These are phyloP conservation scores for Indicator indicator DNA, from an alignment of 2,113 vertebrate genomes.

Conservation along the genomic window DNA sequence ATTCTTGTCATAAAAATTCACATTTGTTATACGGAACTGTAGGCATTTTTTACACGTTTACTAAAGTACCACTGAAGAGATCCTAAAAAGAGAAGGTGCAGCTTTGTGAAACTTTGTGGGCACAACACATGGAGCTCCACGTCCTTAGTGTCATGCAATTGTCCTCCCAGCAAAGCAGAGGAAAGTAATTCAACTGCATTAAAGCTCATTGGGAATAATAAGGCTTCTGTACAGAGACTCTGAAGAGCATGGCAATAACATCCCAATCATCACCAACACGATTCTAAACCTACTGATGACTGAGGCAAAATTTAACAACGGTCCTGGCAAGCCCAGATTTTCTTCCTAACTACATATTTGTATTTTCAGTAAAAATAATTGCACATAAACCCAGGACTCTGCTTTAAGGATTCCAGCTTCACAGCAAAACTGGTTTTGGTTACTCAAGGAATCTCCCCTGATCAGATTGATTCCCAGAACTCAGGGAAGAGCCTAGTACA, in stretches of 20 bases:
- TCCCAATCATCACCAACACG: background rate
- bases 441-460: background rate
- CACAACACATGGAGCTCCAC: constrained; percentile 52
- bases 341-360: rapidly evolving
- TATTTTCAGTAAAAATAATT: background rate
- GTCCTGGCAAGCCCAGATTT: background rate
- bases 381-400: background rate
- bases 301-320: background rate
- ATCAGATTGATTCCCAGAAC: background rate
- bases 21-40: constrained; percentile 74
- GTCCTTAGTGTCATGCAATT: constrained; percentile 43
- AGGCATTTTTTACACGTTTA: constrained; percentile 70
- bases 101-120: constrained; percentile 68
- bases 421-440: background rate
- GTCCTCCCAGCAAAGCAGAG: constrained; percentile 9
- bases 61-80: constrained; percentile 71
- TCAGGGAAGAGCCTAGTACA: background rate
- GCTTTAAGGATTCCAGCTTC: background rate
- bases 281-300: background rate
- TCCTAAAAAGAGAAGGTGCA: constrained; percentile 81
- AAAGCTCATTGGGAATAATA: constrained; percentile 6
- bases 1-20: constrained; percentile 75
- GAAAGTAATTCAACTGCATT: constrained; percentile 44
- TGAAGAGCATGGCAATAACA: constrained; percentile 17
- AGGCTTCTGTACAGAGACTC: constrained; percentile 44